These are phyloP conservation scores for Salvelinus alpinus DNA, from an alignment of 2,113 vertebrate genomes.

Conservation along the genomic window DNA sequence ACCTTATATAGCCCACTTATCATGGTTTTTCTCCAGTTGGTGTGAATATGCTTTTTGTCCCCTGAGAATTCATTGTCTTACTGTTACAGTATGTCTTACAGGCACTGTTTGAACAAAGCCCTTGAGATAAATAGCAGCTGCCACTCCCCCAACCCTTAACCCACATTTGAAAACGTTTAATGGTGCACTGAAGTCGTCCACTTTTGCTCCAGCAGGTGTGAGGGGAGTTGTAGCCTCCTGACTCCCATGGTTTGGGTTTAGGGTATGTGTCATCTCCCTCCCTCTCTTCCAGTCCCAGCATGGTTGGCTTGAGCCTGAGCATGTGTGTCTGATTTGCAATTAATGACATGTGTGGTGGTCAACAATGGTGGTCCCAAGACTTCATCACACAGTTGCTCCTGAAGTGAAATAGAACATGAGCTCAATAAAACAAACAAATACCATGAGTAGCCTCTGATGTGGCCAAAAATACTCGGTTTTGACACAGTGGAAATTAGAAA, in stretches of 20 bases:
- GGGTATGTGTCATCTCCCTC: neutral
- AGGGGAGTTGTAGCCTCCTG: neutral
- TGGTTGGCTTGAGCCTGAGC: conserved; percentile 1
- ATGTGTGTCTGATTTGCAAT: conserved; percentile 47
- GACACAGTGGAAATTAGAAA: neutral
- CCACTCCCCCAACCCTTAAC: neutral
- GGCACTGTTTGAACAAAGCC: neutral
- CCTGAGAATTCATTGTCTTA: neutral
- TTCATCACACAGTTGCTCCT: neutral
- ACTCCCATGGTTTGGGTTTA: neutral
- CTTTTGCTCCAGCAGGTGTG: neutral
- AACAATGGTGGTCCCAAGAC: conserved; percentile 38
- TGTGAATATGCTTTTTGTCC: neutral
- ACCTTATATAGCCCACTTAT: too few relatives aligned
- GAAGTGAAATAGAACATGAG: conserved; percentile 17
- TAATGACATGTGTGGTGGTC: conserved; percentile 36
- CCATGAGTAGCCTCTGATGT: neutral
- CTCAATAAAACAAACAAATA: conserved; percentile 17
- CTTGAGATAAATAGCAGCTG: neutral
- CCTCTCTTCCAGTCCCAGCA: conserved; percentile 4
- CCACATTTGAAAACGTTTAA: neutral
- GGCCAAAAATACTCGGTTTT: neutral
- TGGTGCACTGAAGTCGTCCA: too few relatives aligned
- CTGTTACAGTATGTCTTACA: too few relatives aligned
- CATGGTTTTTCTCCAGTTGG: too few relatives aligned